Evolutionary conservation across 2,888 invertebrate species (phyloP), one percentile per base, ranked within the genome.

Genomic region (Bhutanitis thaidina): DNA sequence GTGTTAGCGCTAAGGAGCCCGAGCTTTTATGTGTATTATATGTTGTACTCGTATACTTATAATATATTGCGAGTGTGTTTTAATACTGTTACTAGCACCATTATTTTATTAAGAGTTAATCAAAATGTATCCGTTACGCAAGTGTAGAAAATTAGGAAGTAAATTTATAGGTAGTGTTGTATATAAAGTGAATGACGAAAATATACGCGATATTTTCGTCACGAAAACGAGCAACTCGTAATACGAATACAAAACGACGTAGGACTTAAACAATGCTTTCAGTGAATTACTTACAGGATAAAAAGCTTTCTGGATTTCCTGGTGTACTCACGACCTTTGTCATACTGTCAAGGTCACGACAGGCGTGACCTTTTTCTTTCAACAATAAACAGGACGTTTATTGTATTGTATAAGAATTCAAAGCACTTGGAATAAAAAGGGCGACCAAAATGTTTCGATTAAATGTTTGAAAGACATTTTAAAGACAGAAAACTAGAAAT

Each of bases 251-350:
- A 44, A 20, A 44, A 44, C 14, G 29, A 36, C 27, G 3, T 1
- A 1, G 25, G 43, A 16, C 15, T 15, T 41, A 27, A 27, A 34
- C 1, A 10, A 5, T 3, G n/a, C 13, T 34, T 7, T 10, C 34
- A 34, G 10, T 34, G 12, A 34, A 34, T 12, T 43, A 44, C 36
- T 29, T 29, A n/a, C 14, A 36, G 29, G 27, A n/a, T 15, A 15
- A 43, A 34, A 7, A 36, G 35, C 44, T 44, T 14, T 27, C 13
- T 12, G 10, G 27, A 43, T 43, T 43, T 43, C 15, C 27, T 44
- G 15, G 36, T 25, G 35, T 13, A 14, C 43, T 12, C 35, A 13
- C 0, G 15, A 36, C 44, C 36, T 27, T 34, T 1, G 20, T 9
- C 25, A 15, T n/a, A 8, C 12, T 10, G 12, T 0, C 20, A 25